Base-by-base conservation (phyloP, 2,888 invertebrate genomes). In the Adelognathus sp. region DNA sequence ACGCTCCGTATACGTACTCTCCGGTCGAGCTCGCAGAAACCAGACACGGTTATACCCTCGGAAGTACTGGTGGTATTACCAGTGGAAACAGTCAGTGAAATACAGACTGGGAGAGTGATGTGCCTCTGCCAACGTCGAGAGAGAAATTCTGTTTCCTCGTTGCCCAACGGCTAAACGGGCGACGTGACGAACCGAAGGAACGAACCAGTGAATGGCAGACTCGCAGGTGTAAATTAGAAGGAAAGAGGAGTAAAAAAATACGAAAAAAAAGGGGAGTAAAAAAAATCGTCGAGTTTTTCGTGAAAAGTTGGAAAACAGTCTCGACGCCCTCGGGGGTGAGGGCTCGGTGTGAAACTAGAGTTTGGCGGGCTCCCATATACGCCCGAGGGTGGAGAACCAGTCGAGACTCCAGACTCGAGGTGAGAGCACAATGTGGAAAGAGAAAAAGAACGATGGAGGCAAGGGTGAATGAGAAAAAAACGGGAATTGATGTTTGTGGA, bases 181-280 rank as follows among this genome's bases (percentile, higher is more conserved):
- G 29, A 44, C 41, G 56, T 18, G 67, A 50, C 31, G 31, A 69
- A 46, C 27, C 27, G 60, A 64, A 33, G 61, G 44, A 56, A 29
- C 41, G 21, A 24, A n/a, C n/a, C 46, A 69, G 69, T 74, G 81
- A 72, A 81, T 82, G 84, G 85, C 85, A 82, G 80, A 79, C 82
- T 84, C 81, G 81, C 82, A 83, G 83, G 86, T 86, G 88, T 87
- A 87, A 88, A 89, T 88, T 88, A 86, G 86, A 86, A 86, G 86
- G 18, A 63, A 56, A 31, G 11, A 21, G n/a, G n/a, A n/a, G n/a
- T n/a, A n/a, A n/a, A n/a, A n/a, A n/a, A n/a, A n/a, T n/a, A n/a
- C n/a, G n/a, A 29, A 11, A 71, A 56, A 54, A 9, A 41, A 75
- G 67, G 9, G n/a, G 52, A 63, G 18, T 63, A 54, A 58, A 76